A percentile compares a stretch with the other conserved stretches of the same genome.
Conservation (phyloP, 2,888 invertebrate genomes). For the Polyploca ridens region DNA sequence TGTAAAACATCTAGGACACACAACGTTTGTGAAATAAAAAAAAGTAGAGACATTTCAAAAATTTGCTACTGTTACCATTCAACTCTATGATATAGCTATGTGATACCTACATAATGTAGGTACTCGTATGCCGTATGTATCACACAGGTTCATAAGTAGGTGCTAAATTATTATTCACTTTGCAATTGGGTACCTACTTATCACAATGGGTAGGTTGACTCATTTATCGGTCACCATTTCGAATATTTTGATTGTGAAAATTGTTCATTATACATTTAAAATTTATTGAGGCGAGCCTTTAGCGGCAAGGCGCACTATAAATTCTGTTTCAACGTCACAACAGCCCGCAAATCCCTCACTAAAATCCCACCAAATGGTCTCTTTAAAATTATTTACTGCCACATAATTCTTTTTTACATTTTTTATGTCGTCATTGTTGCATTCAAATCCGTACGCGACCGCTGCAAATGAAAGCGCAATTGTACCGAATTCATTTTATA, state of each 20-base stretch:
- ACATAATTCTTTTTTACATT: slow-evolving; percentile 55
- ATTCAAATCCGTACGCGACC: slow-evolving; percentile 34
- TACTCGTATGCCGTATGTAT: not conserved
- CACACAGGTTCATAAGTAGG: not conserved
- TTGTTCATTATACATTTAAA: slow-evolving; percentile 27
- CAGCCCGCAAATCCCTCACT: slow-evolving; percentile 55
- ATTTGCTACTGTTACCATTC: too few relatives aligned
- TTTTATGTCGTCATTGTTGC: slow-evolving; percentile 65
- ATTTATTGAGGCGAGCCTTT: slow-evolving; percentile 33
- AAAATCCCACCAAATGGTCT: slow-evolving; percentile 56
- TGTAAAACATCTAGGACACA: too few relatives aligned
- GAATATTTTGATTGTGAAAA: slow-evolving; percentile 29
- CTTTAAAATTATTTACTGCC: slow-evolving; percentile 66
- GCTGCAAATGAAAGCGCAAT: slow-evolving; percentile 52
- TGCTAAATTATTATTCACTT: slow-evolving; percentile 8
- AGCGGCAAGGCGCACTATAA: slow-evolving; percentile 38
- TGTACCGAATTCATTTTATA: slow-evolving; percentile 45
- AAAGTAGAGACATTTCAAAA: too few relatives aligned
- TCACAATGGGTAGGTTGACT: slow-evolving; percentile 22
- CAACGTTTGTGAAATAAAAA: too few relatives aligned
- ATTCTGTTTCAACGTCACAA: slow-evolving; percentile 46
- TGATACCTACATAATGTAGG: not conserved
- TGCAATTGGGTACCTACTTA: slow-evolving; percentile 23
- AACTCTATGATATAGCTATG: too few relatives aligned
- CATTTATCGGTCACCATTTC: slow-evolving; percentile 19